phyloP scores from a whole-genome alignment of 2,113 vertebrate species.

The Lipophrys pholis region DNA sequence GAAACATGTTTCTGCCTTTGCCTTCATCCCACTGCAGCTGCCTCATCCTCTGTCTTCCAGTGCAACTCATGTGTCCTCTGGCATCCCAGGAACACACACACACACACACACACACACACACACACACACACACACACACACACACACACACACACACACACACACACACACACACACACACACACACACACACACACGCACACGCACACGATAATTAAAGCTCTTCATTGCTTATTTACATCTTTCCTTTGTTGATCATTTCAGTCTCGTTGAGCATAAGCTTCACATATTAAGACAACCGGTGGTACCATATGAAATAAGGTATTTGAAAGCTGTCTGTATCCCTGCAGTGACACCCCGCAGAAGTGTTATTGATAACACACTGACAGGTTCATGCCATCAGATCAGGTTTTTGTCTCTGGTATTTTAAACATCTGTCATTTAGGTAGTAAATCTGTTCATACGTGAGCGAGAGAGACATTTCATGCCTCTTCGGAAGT shows the following conservation, averaged over 20 bases:
- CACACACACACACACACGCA: too few species aligned
- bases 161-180: constrained; percentile 25
- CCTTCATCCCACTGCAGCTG: constrained; percentile 35
- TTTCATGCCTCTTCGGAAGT: constrained; percentile 37
- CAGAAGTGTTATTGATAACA: constrained; percentile 4
- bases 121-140: not conserved
- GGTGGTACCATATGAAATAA: not conserved
- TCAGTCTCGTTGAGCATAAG: constrained; percentile 17
- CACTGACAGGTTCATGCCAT: constrained; percentile 19
- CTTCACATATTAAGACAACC: too few species aligned
- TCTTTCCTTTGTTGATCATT: constrained; percentile 10
- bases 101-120: constrained; percentile 25
- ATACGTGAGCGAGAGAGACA: constrained; percentile 23
- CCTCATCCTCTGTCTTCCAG: constrained; percentile 28
- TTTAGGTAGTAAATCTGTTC: constrained; percentile 3
- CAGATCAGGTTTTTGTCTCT: constrained; percentile 10
- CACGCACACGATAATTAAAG: constrained; percentile 10
- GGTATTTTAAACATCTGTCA: not conserved
- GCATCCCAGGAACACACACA: constrained; percentile 45
- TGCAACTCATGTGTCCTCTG: constrained; percentile 63
- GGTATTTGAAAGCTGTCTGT: not conserved
- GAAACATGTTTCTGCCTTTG: not conserved
- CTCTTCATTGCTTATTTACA: constrained; percentile 23
- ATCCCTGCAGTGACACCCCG: not conserved
- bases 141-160: constrained; percentile 11